Evolutionary conservation across 1,140 invertebrate genomes (phyloP).

Genomic region (Panulirus ornatus): DNA sequence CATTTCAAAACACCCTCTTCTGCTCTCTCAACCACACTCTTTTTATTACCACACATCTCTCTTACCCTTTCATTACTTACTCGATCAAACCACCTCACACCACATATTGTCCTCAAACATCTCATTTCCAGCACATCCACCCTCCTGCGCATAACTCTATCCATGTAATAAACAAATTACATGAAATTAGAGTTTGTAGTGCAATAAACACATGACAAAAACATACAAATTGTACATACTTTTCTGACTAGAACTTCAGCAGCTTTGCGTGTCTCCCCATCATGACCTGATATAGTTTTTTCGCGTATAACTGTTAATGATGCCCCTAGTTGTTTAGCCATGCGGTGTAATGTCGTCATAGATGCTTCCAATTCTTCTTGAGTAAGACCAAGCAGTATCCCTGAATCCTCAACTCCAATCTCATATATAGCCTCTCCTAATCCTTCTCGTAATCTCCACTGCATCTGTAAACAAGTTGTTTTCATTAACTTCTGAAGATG

Average conservation of each 20-base stretch:
- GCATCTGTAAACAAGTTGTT: slow-evolving; percentile 81
- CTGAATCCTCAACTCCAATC: slow-evolving; percentile 96
- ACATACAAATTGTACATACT: slow-evolving; percentile 78
- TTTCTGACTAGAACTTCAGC: slow-evolving; percentile 95
- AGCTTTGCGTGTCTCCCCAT: slow-evolving; percentile 80
- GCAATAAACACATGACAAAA: neutral
- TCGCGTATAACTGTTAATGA: slow-evolving; percentile 86
- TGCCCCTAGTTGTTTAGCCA: slow-evolving; percentile 91
- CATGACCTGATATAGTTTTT: slow-evolving; percentile 79
- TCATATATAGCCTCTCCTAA: slow-evolving; percentile 97
- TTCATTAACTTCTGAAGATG: too few species aligned
- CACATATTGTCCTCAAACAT: too few species aligned
- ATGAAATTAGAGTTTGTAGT: too few species aligned
- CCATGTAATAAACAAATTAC: too few species aligned
- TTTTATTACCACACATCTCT: too few species aligned
- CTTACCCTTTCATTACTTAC: too few species aligned
- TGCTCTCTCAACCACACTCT: too few species aligned
- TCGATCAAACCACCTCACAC: too few species aligned
- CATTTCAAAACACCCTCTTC: too few species aligned
- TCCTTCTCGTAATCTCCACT: slow-evolving; percentile 92
- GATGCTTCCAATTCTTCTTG: slow-evolving; percentile 89
- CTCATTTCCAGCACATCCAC: too few species aligned
- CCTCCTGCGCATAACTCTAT: too few species aligned
- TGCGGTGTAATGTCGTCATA: slow-evolving; percentile 88
- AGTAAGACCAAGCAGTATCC: slow-evolving; percentile 88